Evolutionary conservation across 2,113 vertebrate species (phyloP).

Genomic region (Mungos mungo): DNA sequence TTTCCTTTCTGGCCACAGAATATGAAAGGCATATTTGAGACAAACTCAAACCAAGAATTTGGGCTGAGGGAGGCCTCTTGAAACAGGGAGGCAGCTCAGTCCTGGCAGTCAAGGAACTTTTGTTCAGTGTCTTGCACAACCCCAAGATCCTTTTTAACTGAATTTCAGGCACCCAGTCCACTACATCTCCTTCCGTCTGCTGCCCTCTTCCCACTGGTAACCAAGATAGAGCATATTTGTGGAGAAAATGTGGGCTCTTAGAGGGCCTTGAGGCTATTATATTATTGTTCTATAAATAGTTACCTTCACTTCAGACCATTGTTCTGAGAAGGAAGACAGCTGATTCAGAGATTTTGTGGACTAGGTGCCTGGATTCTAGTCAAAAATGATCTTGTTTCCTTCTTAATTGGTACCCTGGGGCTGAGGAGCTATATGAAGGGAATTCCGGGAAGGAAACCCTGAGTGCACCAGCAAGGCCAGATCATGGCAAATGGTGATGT

Average conservation of each 20-base stretch:
- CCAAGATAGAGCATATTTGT: slow-evolving; percentile 26
- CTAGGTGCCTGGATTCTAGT: slow-evolving; percentile 32
- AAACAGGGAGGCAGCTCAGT: neutral
- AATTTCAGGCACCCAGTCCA: neutral
- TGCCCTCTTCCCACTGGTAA: slow-evolving; percentile 15
- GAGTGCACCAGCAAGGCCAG: neutral
- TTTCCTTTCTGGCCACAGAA: slow-evolving; percentile 20
- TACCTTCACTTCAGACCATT: slow-evolving; percentile 12
- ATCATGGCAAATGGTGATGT: neutral
- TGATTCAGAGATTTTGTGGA: slow-evolving; percentile 67
- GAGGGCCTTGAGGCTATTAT: neutral
- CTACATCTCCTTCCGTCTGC: neutral
- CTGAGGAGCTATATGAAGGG: neutral
- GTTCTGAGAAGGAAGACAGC: slow-evolving; percentile 42
- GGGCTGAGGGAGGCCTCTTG: neutral
- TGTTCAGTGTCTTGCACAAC: neutral
- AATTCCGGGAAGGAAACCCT: neutral
- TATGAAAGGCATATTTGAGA: neutral
- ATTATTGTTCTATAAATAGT: slow-evolving; percentile 49
- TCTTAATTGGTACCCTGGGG: slow-evolving; percentile 52
- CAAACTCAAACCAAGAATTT: neutral
- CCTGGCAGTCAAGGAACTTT: neutral
- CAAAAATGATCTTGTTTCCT: slow-evolving; percentile 52
- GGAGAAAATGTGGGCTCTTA: slow-evolving; percentile 37
- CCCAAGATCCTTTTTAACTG: neutral